Conservation (phyloP, 1,140 invertebrate species). For the Rhagoletis zephyria region DNA sequence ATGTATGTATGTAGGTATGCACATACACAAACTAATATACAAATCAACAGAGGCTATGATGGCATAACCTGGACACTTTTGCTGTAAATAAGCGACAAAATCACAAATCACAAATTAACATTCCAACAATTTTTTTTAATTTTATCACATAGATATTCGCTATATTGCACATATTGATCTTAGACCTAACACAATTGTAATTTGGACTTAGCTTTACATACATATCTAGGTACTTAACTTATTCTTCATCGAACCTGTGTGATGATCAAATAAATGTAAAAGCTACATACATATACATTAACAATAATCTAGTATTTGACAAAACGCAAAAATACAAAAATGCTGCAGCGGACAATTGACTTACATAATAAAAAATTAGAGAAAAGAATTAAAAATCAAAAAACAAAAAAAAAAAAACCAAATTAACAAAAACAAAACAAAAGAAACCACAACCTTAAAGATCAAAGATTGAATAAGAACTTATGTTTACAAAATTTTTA, state of each 20-base stretch:
- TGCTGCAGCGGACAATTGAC: not conserved
- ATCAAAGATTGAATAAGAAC: conserved; percentile 15
- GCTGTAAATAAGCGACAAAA: not conserved
- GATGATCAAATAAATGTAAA: not conserved
- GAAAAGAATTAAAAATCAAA: not conserved
- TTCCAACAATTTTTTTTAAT: not conserved
- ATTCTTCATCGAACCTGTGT: not conserved
- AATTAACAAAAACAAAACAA: not conserved
- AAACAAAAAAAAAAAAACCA: not conserved
- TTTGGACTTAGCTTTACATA: too few relatives aligned
- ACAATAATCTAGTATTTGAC: conserved; percentile 13
- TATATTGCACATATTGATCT: not conserved
- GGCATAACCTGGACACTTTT: conserved; percentile 1
- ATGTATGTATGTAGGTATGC: conserved; percentile 1
- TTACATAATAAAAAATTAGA: not conserved
- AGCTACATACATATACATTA: not conserved
- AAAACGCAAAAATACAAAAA: not conserved
- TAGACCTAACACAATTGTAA: not conserved
- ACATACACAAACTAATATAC: not conserved
- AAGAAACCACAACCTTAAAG: conserved; percentile 45
- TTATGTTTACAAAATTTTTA: not conserved
- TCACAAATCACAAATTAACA: not conserved
- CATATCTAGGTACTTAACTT: not conserved
- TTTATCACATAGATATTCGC: conserved; percentile 29
- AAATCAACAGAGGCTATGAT: not conserved